Conservation (phyloP, 92 coral and sea anemone species). For the Muricea muricata region DNA sequence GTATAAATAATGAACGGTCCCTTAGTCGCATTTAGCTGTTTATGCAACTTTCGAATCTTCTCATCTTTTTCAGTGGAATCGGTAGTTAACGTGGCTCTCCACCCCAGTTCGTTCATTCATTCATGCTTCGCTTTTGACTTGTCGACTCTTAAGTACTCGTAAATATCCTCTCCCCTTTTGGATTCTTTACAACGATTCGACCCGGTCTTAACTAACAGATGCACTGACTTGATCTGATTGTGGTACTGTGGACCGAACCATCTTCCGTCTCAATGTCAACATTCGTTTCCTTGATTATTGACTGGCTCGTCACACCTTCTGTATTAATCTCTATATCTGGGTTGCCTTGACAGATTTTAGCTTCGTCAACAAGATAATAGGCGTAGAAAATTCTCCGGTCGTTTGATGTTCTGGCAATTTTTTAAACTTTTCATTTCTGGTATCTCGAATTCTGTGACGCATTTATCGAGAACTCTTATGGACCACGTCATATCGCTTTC, state of each 20-base stretch:
- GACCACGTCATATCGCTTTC: no score
- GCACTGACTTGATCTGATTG: not conserved
- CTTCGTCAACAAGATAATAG: no score
- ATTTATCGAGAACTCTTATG: no score
- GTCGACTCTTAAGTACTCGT: not conserved
- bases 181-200: slow-evolving; percentile 1
- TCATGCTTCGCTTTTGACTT: not conserved
- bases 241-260: not conserved
- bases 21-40: slow-evolving; percentile 3
- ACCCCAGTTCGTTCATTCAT: not conserved
- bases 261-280: no score
- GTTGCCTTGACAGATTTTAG: not conserved
- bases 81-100: slow-evolving; percentile 3
- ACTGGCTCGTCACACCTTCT: no score
- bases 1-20: no score
- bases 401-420: no score
- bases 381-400: no score
- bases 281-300: no score
- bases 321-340: not conserved
- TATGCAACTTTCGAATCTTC: not conserved
- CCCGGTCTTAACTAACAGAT: not conserved
- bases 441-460: no score
- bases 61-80: slow-evolving; percentile 13
- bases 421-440: no score
- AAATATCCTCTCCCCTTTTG: not conserved